Percentiles rank a stretch among this genome's conserved stretches.
Evolutionary conservation across 2,888 invertebrate species (phyloP).

Genomic region (Andrena haemorrhoa): DNA sequence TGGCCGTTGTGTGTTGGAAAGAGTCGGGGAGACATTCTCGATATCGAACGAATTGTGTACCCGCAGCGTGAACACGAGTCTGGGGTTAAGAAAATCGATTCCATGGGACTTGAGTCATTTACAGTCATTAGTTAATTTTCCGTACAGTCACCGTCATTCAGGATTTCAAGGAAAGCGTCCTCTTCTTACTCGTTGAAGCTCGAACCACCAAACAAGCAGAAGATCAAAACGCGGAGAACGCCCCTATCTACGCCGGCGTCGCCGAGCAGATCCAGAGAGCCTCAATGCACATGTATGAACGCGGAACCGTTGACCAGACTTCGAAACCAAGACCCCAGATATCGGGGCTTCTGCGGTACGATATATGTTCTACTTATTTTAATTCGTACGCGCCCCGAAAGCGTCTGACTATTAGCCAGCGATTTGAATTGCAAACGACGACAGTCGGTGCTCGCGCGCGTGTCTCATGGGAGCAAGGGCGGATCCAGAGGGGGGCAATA

Average conservation of each 20-base stretch:
- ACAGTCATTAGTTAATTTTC: constrained; percentile 71
- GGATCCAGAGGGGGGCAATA: too few species aligned
- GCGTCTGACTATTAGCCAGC: too few species aligned
- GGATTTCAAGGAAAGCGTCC: constrained; percentile 98
- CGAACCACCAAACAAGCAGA: constrained; percentile 94
- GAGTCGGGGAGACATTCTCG: neutral
- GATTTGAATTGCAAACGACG: too few species aligned
- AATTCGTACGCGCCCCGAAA: neutral
- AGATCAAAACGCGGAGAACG: constrained; percentile 95
- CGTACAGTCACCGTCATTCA: constrained; percentile 97
- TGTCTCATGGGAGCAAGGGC: too few species aligned
- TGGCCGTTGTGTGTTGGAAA: constrained; percentile 5
- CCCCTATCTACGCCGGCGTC: constrained; percentile 97
- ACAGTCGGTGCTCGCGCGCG: too few species aligned
- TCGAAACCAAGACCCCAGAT: constrained; percentile 93
- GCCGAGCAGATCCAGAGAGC: constrained; percentile 94
- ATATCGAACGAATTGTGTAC: constrained; percentile 6
- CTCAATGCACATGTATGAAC: constrained; percentile 98
- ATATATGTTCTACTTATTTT: neutral
- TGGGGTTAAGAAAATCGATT: constrained; percentile 43
- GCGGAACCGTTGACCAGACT: constrained; percentile 96
- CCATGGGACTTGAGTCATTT: constrained; percentile 56
- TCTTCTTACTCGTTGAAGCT: constrained; percentile 98
- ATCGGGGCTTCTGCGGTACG: constrained; percentile 86
- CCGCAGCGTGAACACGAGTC: constrained; percentile 41